Conservation (phyloP, 2,797 vertebrate genomes). For the Anguilla pacifica region DNA sequence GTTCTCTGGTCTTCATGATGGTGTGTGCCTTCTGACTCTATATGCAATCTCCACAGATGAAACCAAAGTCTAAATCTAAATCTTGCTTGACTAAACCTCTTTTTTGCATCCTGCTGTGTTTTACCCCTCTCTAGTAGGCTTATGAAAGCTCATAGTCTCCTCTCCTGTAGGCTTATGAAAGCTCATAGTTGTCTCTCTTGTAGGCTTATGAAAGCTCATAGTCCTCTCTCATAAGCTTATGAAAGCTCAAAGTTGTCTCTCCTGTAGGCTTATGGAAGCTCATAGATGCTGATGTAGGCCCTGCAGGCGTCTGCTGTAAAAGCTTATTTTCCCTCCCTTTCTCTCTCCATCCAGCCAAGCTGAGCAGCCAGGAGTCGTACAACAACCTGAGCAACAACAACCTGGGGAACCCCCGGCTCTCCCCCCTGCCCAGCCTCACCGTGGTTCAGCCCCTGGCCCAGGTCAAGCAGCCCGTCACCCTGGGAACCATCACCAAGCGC, state of each 20-base stretch:
- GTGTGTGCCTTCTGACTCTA: too few relatives aligned
- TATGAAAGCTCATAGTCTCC: neutral
- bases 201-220: neutral
- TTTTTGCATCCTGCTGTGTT: neutral
- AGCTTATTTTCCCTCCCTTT: neutral
- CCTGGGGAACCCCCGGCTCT: slow-evolving; percentile 90
- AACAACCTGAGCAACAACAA: slow-evolving; percentile 97
- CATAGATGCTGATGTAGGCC: neutral
- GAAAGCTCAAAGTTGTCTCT: neutral
- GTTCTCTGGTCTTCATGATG: too few relatives aligned
- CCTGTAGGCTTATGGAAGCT: neutral
- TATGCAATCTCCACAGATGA: too few relatives aligned
- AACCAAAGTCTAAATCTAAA: too few relatives aligned
- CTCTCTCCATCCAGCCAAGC: slow-evolving; percentile 76
- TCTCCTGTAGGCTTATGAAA: neutral
- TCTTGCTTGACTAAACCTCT: neutral
- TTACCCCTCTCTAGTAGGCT: neutral
- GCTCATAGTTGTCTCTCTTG: neutral
- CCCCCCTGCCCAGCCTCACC: slow-evolving; percentile 87
- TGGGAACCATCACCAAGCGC: slow-evolving; percentile 96
- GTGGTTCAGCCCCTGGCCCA: slow-evolving; percentile 91
- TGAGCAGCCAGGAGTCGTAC: slow-evolving; percentile 92
- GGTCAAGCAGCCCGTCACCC: slow-evolving; percentile 96
- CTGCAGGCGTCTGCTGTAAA: neutral
- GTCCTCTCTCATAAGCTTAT: neutral